Evolutionary conservation across 2,113 vertebrate species (phyloP), one percentile per base, ranked within the genome.

Genomic region (Tylochromis polylepis): DNA sequence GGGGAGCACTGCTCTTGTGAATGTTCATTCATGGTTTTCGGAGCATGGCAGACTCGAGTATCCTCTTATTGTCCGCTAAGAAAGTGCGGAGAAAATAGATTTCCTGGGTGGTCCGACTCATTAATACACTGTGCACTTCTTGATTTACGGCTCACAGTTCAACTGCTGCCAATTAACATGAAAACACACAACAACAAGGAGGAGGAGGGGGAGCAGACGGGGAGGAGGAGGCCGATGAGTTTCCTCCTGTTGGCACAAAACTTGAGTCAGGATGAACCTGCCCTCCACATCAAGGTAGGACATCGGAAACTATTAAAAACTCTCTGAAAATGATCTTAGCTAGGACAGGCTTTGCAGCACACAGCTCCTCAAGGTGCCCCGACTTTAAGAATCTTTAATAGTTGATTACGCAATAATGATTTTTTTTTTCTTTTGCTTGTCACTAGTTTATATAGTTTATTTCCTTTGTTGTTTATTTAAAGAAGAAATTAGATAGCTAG

Each of bases 71-170:
- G 95, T 96, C 70, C 53, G 46, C 65, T 43, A 75, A 91, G 91
- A 92, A 95, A 91, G 92, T 93, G 91, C 81, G 85, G 91, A 92
- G 93, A 93, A 96, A 95, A 91, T 93, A 88, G 89, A 94, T 91
- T 85, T 89, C 91, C 85, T 96, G 96, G 96, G 96, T 96, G 96
- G 96, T 96, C 96, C 93, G 59, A 93, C 95, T 95, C 94, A 93
- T 95, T 95, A 94, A 95, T 95, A 95, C 92, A 95, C 95, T 95
- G 93, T 81, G 94, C 87, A 91, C 94, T 95, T 95, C 93, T 96
- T 96, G 96, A 96, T 96, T 96, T 96, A 96, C 95, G 95, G 95
- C 96, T 96, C 93, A 72, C 94, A 89, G 95, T 96, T 96, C 96
- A 96, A 96, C 96, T 94, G 93, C 96, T 94, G 94, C 94, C 92